Conservation (phyloP, 2,797 vertebrate species). For the Chloroceryle amazona region DNA sequence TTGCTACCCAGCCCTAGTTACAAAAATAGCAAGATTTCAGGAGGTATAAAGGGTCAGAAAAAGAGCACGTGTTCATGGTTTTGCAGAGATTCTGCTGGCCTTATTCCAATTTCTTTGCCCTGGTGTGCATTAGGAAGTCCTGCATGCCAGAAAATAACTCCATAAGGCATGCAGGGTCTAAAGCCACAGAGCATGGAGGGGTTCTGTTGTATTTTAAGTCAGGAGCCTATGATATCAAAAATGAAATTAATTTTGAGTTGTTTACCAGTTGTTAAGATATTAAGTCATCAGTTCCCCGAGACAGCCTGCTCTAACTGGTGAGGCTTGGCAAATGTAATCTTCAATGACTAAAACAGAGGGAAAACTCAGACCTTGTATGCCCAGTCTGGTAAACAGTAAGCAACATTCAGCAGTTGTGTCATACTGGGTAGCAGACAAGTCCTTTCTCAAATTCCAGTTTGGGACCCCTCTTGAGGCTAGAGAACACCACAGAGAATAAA, state of each 20-base stretch:
- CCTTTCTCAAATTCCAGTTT: not conserved
- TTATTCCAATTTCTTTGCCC: not conserved
- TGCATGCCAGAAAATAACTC: not conserved
- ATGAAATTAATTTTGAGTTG: not conserved
- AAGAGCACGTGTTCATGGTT: not conserved
- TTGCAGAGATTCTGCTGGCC: not conserved
- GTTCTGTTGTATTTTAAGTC: not conserved
- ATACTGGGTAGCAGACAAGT: not conserved
- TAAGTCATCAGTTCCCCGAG: not conserved
- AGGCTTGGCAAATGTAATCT: not conserved
- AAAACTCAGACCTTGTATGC: not conserved
- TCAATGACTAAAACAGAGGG: not conserved
- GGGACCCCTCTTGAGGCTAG: not conserved
- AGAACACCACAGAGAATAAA: not conserved
- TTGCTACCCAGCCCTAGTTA: not conserved
- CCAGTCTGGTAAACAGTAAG: not conserved
- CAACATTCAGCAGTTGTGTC: not conserved
- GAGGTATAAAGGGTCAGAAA: not conserved
- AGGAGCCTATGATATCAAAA: not conserved
- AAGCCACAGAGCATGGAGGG: not conserved
- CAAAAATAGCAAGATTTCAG: not conserved
- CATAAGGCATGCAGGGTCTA: not conserved
- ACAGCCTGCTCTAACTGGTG: not conserved
- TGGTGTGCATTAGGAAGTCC: not conserved
- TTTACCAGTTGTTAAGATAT: not conserved